These are phyloP conservation scores for Aspidiotus rigidus DNA, from an alignment of 2,888 invertebrate genomes.

Conservation along the genomic window DNA sequence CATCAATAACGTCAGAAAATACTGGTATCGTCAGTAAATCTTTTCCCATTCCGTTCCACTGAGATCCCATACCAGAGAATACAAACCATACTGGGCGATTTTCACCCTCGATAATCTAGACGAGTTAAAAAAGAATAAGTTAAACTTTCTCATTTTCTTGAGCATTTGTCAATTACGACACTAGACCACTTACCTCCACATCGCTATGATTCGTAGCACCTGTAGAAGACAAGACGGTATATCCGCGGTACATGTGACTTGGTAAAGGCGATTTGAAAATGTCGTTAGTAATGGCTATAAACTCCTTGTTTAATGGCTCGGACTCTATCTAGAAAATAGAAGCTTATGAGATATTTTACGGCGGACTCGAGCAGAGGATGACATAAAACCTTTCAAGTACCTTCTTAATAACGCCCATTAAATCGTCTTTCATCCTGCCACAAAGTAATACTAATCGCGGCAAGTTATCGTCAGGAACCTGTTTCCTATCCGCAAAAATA, in stretches of 20 bases:
- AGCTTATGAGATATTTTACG: not conserved
- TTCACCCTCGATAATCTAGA: slow-evolving; percentile 18
- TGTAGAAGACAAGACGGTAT: slow-evolving; percentile 20
- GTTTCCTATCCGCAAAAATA: not conserved
- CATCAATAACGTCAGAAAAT: slow-evolving; percentile 62
- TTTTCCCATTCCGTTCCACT: slow-evolving; percentile 75
- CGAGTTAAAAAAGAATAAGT: not conserved
- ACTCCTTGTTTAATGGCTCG: slow-evolving; percentile 36
- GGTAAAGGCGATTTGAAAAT: slow-evolving; percentile 34
- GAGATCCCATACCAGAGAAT: slow-evolving; percentile 67
- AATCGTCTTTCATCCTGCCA: slow-evolving; percentile 35
- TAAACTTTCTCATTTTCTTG: not conserved
- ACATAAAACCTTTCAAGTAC: slow-evolving; percentile 10
- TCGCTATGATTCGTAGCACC: not conserved
- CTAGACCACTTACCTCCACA: slow-evolving; percentile 8
- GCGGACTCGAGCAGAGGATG: not conserved
- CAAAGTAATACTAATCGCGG: slow-evolving; percentile 39
- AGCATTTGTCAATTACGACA: not conserved
- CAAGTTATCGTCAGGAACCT: slow-evolving; percentile 23
- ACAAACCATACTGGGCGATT: slow-evolving; percentile 55
- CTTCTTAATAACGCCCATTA: slow-evolving; percentile 29
- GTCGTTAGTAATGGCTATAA: slow-evolving; percentile 35
- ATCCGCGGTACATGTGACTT: slow-evolving; percentile 34
- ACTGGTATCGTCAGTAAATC: slow-evolving; percentile 63
- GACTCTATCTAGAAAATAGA: slow-evolving; percentile 29